phyloP scores from a whole-genome alignment of 2,888 invertebrate species.

The Pristionchus arcanus region DNA sequence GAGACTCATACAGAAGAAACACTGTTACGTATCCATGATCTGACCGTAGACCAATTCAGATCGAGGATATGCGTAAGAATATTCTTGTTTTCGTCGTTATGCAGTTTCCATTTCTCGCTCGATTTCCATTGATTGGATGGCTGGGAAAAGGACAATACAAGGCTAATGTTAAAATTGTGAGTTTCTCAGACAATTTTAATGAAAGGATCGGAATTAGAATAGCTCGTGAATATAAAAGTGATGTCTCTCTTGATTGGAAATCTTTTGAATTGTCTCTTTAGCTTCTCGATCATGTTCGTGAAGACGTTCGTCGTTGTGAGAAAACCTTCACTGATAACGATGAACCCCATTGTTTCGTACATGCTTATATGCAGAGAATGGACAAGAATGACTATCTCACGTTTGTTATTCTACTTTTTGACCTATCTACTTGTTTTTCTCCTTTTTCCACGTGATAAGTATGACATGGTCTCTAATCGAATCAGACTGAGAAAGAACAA shows the following conservation, averaged over 20 bases:
- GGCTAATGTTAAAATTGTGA: background rate
- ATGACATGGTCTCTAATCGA: background rate
- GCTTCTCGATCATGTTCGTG: slow-evolving; percentile 24
- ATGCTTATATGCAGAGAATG: slow-evolving; percentile 55
- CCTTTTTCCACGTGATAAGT: background rate
- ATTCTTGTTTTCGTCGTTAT: slow-evolving; percentile 29
- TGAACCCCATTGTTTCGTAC: slow-evolving; percentile 50
- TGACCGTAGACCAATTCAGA: background rate
- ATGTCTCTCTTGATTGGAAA: too few relatives aligned
- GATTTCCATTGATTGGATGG: slow-evolving; percentile 49
- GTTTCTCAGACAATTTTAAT: background rate
- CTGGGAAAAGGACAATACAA: slow-evolving; percentile 22
- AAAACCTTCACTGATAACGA: background rate
- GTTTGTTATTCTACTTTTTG: background rate
- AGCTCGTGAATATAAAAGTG: background rate
- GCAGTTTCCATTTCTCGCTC: slow-evolving; percentile 40
- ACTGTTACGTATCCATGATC: background rate
- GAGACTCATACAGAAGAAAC: background rate
- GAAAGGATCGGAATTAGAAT: too few relatives aligned
- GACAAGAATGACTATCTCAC: slow-evolving; percentile 40
- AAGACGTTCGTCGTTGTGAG: background rate
- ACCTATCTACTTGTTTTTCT: background rate
- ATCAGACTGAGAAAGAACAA: background rate
- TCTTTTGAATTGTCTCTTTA: background rate
- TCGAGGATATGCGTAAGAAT: slow-evolving; percentile 46